Evolutionary conservation across 2,797 vertebrate species (phyloP), one percentile per base, ranked within the genome.

Genomic region (Gymnothorax javanicus): DNA sequence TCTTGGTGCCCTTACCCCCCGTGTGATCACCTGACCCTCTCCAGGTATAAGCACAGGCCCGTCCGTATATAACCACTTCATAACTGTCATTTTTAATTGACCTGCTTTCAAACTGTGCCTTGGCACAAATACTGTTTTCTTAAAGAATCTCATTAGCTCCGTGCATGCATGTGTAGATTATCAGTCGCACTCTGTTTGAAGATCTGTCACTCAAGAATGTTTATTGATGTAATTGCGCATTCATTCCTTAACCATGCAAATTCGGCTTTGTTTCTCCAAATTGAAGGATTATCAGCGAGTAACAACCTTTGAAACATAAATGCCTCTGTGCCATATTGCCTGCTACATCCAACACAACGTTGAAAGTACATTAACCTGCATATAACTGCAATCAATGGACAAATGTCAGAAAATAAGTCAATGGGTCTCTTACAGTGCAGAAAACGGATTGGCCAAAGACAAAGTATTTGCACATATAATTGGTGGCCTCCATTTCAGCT

Each of bases 11-110:
- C 33, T 43, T 43, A 43, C 33, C 33, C 33, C 33, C 2, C 33
- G 33, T 43, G 33, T 43, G 33, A 43, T 43, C 33, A 43, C 33
- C 33, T 43, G 33, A 43, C 33, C 33, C 2, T 43, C 33, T 43
- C 33, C 33, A 43, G 33, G 33, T 43, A 43, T 43, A 43, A 43
- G 33, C 33, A 43, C 33, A 43, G 33, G 33, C 33, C 33, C 33
- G 33, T 89, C 60, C 67, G 84, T 79, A 67, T 75, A 62, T 82
- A 84, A 77, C 73, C 82, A 71, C 67, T 88, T 90, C 75, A 89
- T 88, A 87, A 86, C 86, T 90, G 90, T 88, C 91, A 91, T 89
- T 89, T 91, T 87, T 91, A 90, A 91, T 89, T 89, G 87, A 89
- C 91, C 90, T 87, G 57, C 87, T 88, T 88, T 87, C 90, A 88